Conservation (phyloP, 2,888 invertebrate species). For the Petrolisthes cinctipes region DNA sequence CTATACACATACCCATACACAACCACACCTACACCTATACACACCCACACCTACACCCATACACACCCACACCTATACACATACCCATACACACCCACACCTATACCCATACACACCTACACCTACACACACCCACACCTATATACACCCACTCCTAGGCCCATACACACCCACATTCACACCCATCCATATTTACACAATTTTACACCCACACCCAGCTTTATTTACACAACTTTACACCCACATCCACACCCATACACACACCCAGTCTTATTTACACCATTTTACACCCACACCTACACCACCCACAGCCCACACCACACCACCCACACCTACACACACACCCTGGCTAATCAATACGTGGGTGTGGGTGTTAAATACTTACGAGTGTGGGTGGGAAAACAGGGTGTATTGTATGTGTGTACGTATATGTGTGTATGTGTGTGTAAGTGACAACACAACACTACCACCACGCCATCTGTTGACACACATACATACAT, state of each 20-base stretch:
- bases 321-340: background rate
- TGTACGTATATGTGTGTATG: background rate
- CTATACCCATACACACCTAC: background rate
- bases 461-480: no score
- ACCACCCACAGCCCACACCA: background rate
- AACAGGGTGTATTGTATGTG: background rate
- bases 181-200: background rate
- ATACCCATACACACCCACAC: background rate
- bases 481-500: no score
- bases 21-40: no score
- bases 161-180: slow-evolving; percentile 1
- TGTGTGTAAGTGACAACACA: background rate
- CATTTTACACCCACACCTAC: background rate
- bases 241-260: slow-evolving; percentile 12
- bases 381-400: background rate
- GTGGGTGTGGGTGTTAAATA: background rate
- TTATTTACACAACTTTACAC: slow-evolving; percentile 11
- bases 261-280: background rate
- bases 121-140: background rate
- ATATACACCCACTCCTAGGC: background rate
- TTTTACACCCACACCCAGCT: background rate
- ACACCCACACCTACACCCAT: no score
- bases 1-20: no score
- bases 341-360: background rate
- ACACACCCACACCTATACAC: no score